Base-by-base conservation (phyloP, 1,140 invertebrate genomes). In the Drosophila sucinea region DNA sequence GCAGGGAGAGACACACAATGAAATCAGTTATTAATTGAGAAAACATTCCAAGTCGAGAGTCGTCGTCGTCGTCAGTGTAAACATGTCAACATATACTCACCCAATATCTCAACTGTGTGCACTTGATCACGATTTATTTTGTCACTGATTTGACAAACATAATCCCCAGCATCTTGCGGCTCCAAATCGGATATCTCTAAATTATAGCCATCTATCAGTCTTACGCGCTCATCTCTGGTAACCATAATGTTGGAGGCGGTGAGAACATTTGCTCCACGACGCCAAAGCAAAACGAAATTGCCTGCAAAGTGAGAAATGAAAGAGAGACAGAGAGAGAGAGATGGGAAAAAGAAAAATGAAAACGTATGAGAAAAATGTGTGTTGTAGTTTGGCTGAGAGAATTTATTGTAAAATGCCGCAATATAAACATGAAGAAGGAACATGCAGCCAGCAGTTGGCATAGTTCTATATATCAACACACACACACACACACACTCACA, bases 221-320 rank as follows among this genome's bases (percentile, higher is more conserved):
- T 92, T 91, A 95, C 94, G 66, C 95, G 90, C 69, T 94, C 93
- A 91, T 96, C 95, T 51, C 94, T 92, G 23, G 94, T 95, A 60
- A 96, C 95, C 94, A 95, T 95, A n/a, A 95, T 93, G 63, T 94
- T 94, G 47, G 94, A 94, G 2, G 95, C 95, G 5, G 95, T 95
- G 54, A 95, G 92, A 3, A 95, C 95, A 10, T 95, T 94, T 40
- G 93, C 93, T 11, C 95, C 95, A 61, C 95, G 92, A 60, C 95
- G 93, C 95, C 95, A 95, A 38, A 95, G 92, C 32, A 95, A 86
- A 29, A 95, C 94, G 70, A 94, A 93, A 23, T 93, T 94, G 30
- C 94, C 95, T 95, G 92, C 11, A 89, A 66, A 41, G 70, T 35
- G 60, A 60, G 69, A 38, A 67, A 60, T 65, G 58, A 47, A n/a